Evolutionary conservation across 2,113 vertebrate genomes (phyloP).

Genomic region (Pygoscelis adeliae): DNA sequence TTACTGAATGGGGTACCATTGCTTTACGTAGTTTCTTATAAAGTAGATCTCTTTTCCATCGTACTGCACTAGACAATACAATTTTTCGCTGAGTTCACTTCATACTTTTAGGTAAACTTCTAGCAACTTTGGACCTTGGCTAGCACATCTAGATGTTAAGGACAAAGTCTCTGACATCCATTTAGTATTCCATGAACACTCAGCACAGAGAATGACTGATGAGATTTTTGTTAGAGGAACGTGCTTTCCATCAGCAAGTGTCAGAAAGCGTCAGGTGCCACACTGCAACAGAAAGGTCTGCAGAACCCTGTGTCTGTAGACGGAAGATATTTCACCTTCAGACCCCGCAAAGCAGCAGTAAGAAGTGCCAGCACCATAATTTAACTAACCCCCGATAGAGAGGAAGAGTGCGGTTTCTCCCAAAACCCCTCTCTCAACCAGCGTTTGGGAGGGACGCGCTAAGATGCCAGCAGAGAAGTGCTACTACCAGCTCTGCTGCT

Average conservation of each 20-base stretch:
- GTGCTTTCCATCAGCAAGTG: not conserved
- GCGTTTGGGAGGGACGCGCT: not conserved
- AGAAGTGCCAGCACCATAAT: not conserved
- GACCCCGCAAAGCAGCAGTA: not conserved
- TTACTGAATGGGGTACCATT: rapidly evolving
- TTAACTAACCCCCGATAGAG: rapidly evolving
- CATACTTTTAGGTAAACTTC: not conserved
- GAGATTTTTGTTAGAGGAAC: not conserved
- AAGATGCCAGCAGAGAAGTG: not conserved
- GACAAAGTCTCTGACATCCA: not conserved
- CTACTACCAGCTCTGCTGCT: not conserved
- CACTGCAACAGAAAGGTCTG: not conserved
- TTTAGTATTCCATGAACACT: not conserved
- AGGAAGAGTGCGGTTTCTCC: not conserved
- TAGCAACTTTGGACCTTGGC: not conserved
- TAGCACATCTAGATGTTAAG: no score
- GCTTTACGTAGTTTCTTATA: not conserved
- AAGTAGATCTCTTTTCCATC: not conserved
- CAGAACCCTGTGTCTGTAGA: not conserved
- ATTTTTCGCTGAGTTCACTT: not conserved
- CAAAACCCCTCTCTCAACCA: no score
- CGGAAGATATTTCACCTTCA: not conserved
- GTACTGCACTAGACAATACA: no score
- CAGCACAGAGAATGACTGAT: not conserved
- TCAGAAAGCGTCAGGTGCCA: not conserved